Evolutionary conservation across 92 coral and sea anemone species (phyloP), one percentile per base, ranked within the genome.

Genomic region (Desmophyllum pertusum): DNA sequence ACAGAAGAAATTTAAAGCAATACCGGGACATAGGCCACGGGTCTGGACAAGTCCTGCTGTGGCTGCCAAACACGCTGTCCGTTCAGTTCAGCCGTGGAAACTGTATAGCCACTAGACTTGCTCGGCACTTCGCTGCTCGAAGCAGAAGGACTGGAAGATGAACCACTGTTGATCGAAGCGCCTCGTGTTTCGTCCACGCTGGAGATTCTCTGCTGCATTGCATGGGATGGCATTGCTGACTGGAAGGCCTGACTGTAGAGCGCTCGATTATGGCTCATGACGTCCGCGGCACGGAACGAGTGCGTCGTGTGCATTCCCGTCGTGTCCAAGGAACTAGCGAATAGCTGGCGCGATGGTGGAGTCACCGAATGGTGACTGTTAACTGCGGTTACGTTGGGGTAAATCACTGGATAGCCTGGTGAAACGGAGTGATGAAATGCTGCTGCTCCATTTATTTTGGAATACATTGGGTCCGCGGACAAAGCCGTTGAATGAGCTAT

Each of bases 11-110:
- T 86, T 93, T 96, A 96, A 72, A 92, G 95, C 88, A 94, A 94
- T 89, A 93, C 97, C 98, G 95, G 99, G 77, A 91, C 99, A 55
- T 94, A 97, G 86, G 97, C 96, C 84, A 95, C 98, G 45, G 93
- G 95, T 70, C 98, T 84, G 64, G 99, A 89, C 40, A 97, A 90
- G 85, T 97, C 99, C 90, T 97, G 98, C 64, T 97, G 99, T 19
- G 99, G 98, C 53, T 97, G 99, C 99, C 99, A 97, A 19, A 97
- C 89, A 62, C 98, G 92, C 51, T 94, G 98, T 79, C 80, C 91
- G 84, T 90, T 82, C 79, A 95, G 83, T 71, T 97, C 99, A 4
- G 98, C 94, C 61, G 93, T 72, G 23, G 95, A 76, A 41, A 87
- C 81, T 36, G 93, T 74, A 86, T 89, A 89, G 40, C 95, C 92